Evolutionary conservation across 2,888 invertebrate genomes (phyloP), one percentile per base, ranked within the genome.

Genomic region (Cerceris rybyensis): DNA sequence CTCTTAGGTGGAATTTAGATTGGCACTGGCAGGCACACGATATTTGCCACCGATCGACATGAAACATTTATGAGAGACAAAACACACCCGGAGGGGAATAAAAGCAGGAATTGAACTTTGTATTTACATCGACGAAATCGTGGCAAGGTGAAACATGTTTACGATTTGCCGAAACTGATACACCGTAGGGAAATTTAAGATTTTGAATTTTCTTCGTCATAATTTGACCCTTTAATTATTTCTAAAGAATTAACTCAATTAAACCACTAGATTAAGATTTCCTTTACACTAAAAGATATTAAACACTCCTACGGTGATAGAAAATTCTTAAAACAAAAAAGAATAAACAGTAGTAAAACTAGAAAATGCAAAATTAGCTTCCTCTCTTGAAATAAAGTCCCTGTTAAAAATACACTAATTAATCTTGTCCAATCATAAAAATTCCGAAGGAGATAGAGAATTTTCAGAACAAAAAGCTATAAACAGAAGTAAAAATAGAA

Each of bases 1-100:
- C 28, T 7, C 43, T 14, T 41, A n/a, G 13, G 54, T n/a, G 54
- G 74, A 75, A 75, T 75, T 75, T 50, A 66, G 66, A 66, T 54
- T n/a, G 64, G 50, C 60, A 46, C 17, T 13, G 49, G 55, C 67
- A 11, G 43, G 64, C 70, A 54, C 43, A 28, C 64, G 50, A 63
- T 64, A 14, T 61, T 60, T 68, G 50, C 63, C 59, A 16, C 59
- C 70, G 41, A 55, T 13, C 60, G 28, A 0, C 2, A 6, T 5
- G 5, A 17, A 55, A 46, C 41, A 28, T 28, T 28, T 28, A 28
- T 28, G 28, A 28, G 28, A 28, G 28, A 28, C 28, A 28, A 28
- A 4, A 4, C 14, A 14, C 7, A n/a, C 39, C 9, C 46, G 46
- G 46, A 46, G 46, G 9, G 46, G 9, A 54, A 54, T 9, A 54